phyloP scores from a whole-genome alignment of 2,113 vertebrate species.

The Lophochroa leadbeateri region DNA sequence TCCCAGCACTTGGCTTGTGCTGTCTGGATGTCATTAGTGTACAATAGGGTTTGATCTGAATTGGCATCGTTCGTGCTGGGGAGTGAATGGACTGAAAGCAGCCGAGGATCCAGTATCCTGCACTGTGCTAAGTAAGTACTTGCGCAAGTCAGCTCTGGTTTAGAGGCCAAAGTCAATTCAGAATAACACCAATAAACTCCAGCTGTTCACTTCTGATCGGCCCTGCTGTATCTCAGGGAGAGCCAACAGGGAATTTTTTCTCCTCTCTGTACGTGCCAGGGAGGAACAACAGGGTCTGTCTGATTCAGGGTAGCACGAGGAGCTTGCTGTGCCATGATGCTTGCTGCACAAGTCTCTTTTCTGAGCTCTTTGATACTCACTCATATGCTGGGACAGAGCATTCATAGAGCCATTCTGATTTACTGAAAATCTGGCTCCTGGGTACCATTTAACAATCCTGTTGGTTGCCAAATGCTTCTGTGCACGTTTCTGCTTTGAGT shows the following conservation, averaged over 20 bases:
- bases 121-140: not conserved
- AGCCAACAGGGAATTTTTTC: not conserved
- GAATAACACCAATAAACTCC: not conserved
- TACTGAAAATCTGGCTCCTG: not conserved
- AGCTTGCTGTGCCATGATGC: not conserved
- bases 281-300: not conserved
- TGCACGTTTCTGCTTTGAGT: not conserved
- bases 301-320: not conserved
- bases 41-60: slow-evolving; percentile 31
- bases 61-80: not conserved
- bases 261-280: not conserved
- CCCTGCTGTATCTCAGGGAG: not conserved
- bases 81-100: not conserved
- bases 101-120: not conserved
- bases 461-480: not conserved
- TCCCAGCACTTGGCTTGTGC: slow-evolving; percentile 13
- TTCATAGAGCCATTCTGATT: not conserved
- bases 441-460: not conserved
- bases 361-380: not conserved
- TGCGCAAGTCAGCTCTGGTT: not conserved
- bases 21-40: slow-evolving; percentile 26
- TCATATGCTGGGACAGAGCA: not conserved
- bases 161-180: not conserved
- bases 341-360: not conserved
- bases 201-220: not conserved